phyloP scores from a whole-genome alignment of 2,113 vertebrate species.

The Dendropsophus ebraccatus region DNA sequence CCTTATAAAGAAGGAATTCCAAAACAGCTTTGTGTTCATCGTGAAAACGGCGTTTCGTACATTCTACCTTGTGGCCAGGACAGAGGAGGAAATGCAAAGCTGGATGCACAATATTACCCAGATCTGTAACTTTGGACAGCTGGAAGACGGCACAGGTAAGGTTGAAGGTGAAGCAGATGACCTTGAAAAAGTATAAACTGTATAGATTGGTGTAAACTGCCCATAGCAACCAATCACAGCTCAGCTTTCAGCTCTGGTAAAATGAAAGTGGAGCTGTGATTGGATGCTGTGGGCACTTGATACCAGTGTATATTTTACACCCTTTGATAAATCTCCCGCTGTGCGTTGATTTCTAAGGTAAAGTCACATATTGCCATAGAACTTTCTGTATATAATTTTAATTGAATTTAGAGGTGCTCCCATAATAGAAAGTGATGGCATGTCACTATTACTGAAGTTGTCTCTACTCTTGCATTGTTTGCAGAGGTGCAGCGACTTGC shows the following conservation, averaged over 20 bases:
- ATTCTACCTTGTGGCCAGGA: slow-evolving; percentile 97
- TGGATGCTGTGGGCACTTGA: no score
- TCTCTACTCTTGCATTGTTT: no score
- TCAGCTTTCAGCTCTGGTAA: no score
- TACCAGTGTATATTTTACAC: no score
- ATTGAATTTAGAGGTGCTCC: no score
- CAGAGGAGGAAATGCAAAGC: slow-evolving; percentile 92
- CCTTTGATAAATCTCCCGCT: no score
- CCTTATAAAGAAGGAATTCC: slow-evolving; percentile 86
- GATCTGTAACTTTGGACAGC: slow-evolving; percentile 87
- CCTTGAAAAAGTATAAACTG: no score
- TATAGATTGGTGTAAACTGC: no score
- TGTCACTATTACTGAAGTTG: no score
- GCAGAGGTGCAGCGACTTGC: no score
- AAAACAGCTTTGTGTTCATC: slow-evolving; percentile 90
- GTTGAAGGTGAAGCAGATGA: not conserved
- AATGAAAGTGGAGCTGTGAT: no score
- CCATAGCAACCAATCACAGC: no score
- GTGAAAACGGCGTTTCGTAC: slow-evolving; percentile 89
- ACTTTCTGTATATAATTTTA: not conserved
- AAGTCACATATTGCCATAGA: not conserved
- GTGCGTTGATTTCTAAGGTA: not conserved
- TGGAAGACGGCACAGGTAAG: slow-evolving; percentile 85
- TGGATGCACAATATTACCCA: slow-evolving; percentile 93
- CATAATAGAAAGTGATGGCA: not conserved